Base-by-base conservation (phyloP, 2,797 vertebrate genomes). In the Loriculus beryllinus region DNA sequence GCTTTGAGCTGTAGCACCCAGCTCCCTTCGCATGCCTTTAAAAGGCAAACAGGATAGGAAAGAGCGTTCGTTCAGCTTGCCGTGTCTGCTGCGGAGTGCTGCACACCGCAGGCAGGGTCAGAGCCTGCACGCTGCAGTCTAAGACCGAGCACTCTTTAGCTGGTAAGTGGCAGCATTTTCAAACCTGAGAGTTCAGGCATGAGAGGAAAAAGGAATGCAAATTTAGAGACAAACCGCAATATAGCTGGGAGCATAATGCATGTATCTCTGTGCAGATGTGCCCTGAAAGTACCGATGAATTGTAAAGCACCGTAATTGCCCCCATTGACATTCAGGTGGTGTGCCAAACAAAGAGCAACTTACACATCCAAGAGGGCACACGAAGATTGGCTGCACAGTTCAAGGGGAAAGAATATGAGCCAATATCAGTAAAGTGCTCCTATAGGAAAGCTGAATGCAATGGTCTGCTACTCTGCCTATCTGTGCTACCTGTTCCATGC, bases 141-240 rank as follows among this genome's bases (percentile, higher is more conserved):
- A 68, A 92, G 84, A 91, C 63, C 3, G 1, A 77, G 49, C 22
- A 14, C 42, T 81, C 56, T 69, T 79, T 77, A 80, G 78, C 75
- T 91, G 77, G 25, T 33, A 91, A 88, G 71, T 64, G 78, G 63
- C 72, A 77, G 59, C 12, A n/a, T 87, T 94, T 95, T 81, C 90
- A 90, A 81, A 89, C 69, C 77, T 52, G 72, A 57, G 67, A 81
- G 82, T 31, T 92, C 88, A 93, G 90, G 65, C 37, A 31, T 1
- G 2, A 83, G 68, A 82, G 47, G 69, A 22, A 71, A 70, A 75
- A 85, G 18, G 35, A 92, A 63, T 43, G 40, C 28, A 48, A 72
- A 74, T 63, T 86, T 76, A 54, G 71, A 81, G 72, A 84, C 71
- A 68, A 77, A 72, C 12, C 4, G 4, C 22, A 39, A 35, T 28